Percentiles rank a stretch among this genome's conserved stretches.
Conservation (phyloP, 1,140 invertebrate genomes). For the Theocolax elegans region DNA sequence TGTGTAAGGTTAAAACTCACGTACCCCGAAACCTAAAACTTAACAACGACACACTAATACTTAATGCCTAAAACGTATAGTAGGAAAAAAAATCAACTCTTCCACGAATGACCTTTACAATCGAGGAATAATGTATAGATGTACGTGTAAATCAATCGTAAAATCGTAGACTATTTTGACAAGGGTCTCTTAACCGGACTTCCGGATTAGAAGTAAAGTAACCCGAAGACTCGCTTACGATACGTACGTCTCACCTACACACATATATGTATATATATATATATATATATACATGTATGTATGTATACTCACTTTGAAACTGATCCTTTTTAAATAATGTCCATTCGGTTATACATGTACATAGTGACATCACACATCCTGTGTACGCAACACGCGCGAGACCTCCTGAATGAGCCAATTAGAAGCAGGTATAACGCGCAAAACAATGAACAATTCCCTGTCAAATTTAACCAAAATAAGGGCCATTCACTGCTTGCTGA, state of each 20-base stretch:
- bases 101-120: constrained; percentile 22
- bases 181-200: constrained; percentile 43
- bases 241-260: not conserved
- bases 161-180: constrained; percentile 42
- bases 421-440: constrained; percentile 58
- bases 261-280: too few species aligned
- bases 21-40: too few species aligned
- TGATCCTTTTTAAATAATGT: constrained; percentile 52
- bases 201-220: constrained; percentile 48
- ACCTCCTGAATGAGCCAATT: constrained; percentile 64
- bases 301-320: constrained; percentile 44
- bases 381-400: constrained; percentile 18
- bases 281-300: too few species aligned
- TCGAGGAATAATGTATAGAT: constrained; percentile 8
- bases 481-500: constrained; percentile 52
- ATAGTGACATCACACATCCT: constrained; percentile 61
- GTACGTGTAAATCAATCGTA: constrained; percentile 24
- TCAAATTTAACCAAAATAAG: constrained; percentile 64
- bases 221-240: constrained; percentile 11
- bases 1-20: too few species aligned
- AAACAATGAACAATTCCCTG: constrained; percentile 58
- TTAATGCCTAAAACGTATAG: too few species aligned
- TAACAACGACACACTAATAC: too few species aligned
- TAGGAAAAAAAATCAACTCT: constrained; percentile 29
- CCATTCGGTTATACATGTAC: constrained; percentile 5